Evolutionary conservation across 53 echinoderm and acorn worm species (phyloP), one percentile per base, ranked within the genome.

Genomic region (Henricia sp.): DNA sequence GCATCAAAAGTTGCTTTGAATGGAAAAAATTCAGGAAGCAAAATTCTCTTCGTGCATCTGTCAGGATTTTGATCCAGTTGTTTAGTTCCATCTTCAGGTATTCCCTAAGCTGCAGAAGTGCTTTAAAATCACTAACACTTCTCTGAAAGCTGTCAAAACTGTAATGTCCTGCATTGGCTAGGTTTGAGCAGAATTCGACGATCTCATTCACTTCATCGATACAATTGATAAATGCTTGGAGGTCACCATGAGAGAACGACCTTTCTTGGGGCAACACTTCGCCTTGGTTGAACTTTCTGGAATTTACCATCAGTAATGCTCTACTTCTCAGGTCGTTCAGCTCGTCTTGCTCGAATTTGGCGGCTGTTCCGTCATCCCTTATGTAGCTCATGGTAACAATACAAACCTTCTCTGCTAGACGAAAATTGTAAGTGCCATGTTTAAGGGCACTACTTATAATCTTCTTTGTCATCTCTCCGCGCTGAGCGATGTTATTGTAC

Each of bases 401-500:
- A 69, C 87, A 87, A 30, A 63, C 14, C 21, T 67, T 46, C 27
- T 56, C 68, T 41, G 63, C 87, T 24, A 87, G 30, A 13, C 64
- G 39, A 32, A 87, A 87, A 3, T 65, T 27, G 39, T 78, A 87
- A 16, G 42, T 0, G 40, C 87, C 87, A 14, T 77, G 41, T 12
- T 20, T 3, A 67, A 87, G 53, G 3, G 87, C 87, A 68, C 55
- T 86, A 24, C 64, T 39, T 20, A 77, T 86, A 14, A 86, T 77
- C 50, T 86, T 74, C 54, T 87, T 82, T 32, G 82, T 82, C 82
- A 82, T 82, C 30, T 87, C 78, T 37, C 87, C 87, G 23, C 87
- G 67, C 30, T 87, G 74, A 51, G 87, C 87, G 35, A 87, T 76
- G 41, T 87, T 77, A 46, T 77, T 87, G 69, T 87, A 87, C 77